Evolutionary conservation across 2,797 vertebrate species (phyloP).

Genomic region (Hylomyscus alleni): DNA sequence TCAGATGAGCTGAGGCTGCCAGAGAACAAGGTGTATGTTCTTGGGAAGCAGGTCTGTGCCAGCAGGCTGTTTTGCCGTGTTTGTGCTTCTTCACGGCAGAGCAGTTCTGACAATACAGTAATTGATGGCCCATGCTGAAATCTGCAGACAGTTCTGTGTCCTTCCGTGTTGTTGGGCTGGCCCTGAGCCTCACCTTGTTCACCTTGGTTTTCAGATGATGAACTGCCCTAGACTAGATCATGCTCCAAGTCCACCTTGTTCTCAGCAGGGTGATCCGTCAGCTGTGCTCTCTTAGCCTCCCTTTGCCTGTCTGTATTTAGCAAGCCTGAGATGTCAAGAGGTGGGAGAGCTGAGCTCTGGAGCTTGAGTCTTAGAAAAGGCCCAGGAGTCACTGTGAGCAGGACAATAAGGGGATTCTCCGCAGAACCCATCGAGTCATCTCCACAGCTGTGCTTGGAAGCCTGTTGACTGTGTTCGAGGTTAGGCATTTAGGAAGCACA

Average conservation of each 20-base stretch:
- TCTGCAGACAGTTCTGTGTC: not conserved
- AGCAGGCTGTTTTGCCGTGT: constrained; percentile 72
- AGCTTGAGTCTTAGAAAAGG: constrained; percentile 60
- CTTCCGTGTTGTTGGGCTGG: constrained; percentile 10
- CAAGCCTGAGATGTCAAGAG: constrained; percentile 54
- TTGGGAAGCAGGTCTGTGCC: constrained; percentile 70
- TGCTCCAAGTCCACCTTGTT: constrained; percentile 56
- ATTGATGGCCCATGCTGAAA: not conserved
- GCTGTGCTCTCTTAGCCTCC: not conserved
- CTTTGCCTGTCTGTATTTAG: constrained; percentile 57
- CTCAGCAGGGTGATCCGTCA: constrained; percentile 76
- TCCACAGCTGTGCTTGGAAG: constrained; percentile 72
- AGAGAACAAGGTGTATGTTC: constrained; percentile 74
- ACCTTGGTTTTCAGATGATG: constrained; percentile 77
- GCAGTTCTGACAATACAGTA: not conserved
- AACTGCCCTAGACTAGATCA: constrained; percentile 71
- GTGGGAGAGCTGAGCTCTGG: constrained; percentile 51
- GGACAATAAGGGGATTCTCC: constrained; percentile 53
- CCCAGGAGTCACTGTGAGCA: constrained; percentile 65
- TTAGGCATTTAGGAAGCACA: constrained; percentile 69
- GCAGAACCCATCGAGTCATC: constrained; percentile 58
- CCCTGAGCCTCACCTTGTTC: constrained; percentile 79
- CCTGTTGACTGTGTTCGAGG: constrained; percentile 42
- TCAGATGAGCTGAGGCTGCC: constrained; percentile 80
- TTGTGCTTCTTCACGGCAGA: not conserved